These are phyloP conservation scores for Drosophila lini DNA, from an alignment of 1,140 invertebrate genomes.

Conservation along the genomic window DNA sequence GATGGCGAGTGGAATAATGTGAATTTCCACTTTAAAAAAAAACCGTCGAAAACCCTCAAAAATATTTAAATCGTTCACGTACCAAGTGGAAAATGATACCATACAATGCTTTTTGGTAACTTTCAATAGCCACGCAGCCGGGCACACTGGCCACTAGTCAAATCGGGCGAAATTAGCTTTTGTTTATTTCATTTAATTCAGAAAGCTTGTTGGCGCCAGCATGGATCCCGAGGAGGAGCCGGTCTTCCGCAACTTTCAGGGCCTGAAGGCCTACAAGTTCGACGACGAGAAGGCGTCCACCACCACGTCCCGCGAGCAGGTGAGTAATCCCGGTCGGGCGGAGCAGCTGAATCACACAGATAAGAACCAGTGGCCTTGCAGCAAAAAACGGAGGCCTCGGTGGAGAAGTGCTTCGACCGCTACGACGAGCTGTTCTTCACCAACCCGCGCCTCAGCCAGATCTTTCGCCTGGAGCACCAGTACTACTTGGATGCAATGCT, in stretches of 20 bases:
- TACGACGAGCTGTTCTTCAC: constrained; percentile 86
- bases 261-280: constrained; percentile 74
- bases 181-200: constrained; percentile 43
- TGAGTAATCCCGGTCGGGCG: constrained; percentile 69
- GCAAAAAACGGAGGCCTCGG: constrained; percentile 88
- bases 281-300: constrained; percentile 85
- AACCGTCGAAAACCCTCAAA: not conserved
- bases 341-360: constrained; percentile 30
- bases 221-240: constrained; percentile 65
- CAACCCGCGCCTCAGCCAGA: constrained; percentile 86
- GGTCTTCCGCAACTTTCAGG: constrained; percentile 68
- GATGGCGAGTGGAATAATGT: no score
- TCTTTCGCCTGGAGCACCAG: constrained; percentile 88
- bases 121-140: not conserved
- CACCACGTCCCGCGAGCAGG: constrained; percentile 86
- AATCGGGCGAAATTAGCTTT: constrained; percentile 19
- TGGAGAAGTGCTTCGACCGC: constrained; percentile 88
- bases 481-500: constrained; percentile 90
- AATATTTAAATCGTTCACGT: no score
- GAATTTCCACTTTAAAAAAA: no score
- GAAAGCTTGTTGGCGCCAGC: constrained; percentile 6
- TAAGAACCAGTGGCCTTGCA: constrained; percentile 83
- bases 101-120: not conserved
- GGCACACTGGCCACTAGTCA: constrained; percentile 6
- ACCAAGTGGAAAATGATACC: not conserved